A percentile compares a stretch with the other conserved stretches of the same genome.
phyloP scores from a whole-genome alignment of 2,888 invertebrate genomes.

The Bembecia ichneumoniformis region DNA sequence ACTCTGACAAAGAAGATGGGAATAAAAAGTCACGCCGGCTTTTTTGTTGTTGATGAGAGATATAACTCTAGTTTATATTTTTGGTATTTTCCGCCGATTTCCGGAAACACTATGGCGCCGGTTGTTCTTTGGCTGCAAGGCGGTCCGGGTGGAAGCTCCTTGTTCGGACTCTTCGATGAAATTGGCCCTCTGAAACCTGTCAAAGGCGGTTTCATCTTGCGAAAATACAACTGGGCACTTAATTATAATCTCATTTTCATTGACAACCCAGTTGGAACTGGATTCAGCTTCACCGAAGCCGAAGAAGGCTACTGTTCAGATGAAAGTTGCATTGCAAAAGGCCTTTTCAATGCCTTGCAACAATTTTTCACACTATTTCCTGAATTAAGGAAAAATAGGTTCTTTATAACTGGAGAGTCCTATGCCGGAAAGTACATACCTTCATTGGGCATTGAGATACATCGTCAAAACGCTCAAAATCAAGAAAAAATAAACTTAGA shows the following conservation, averaged over 20 bases:
- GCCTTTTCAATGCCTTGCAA: conserved; percentile 60
- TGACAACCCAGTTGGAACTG: conserved; percentile 77
- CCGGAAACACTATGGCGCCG: conserved; percentile 47
- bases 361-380: conserved; percentile 76
- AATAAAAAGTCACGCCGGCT: conserved; percentile 73
- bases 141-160: conserved; percentile 69
- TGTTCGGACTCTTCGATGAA: conserved; percentile 72
- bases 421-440: conserved; percentile 74
- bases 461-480: conserved; percentile 41
- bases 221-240: conserved; percentile 73
- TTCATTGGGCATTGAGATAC: conserved; percentile 65
- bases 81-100: conserved; percentile 75
- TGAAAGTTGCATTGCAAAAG: conserved; percentile 68
- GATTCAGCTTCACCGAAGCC: conserved; percentile 75
- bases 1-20: conserved; percentile 41
- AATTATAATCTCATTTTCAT: conserved; percentile 74
- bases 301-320: conserved; percentile 67
- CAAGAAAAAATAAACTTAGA: conserved; percentile 57
- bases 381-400: conserved; percentile 58
- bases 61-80: conserved; percentile 74
- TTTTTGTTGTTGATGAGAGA: conserved; percentile 72
- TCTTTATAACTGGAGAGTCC: conserved; percentile 76
- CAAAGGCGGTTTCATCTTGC: conserved; percentile 35
- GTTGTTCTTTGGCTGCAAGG: conserved; percentile 73
- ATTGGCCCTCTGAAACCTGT: conserved; percentile 71